phyloP scores from a whole-genome alignment of 2,797 vertebrate genomes.

The Helostoma temminkii region DNA sequence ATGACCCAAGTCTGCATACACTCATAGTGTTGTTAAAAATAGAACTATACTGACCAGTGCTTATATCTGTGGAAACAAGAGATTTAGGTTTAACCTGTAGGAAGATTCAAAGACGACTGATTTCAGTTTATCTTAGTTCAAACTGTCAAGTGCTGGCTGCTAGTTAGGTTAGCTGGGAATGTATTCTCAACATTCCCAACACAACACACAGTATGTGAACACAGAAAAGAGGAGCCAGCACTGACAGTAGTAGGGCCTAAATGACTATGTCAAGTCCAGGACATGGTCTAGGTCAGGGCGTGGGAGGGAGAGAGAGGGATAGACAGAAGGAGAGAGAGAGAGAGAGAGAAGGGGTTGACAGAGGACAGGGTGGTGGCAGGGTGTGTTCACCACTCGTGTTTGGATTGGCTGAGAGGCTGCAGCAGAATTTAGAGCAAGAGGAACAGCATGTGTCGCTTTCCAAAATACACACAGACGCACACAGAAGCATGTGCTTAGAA shows the following conservation, averaged over 20 bases:
- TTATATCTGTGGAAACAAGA: too few species aligned
- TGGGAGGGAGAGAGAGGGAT: constrained; percentile 1
- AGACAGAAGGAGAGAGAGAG: background rate
- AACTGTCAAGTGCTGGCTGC: too few species aligned
- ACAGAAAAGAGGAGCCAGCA: background rate
- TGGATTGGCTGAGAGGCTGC: constrained; percentile 71
- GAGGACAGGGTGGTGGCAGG: constrained; percentile 44
- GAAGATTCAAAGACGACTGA: too few species aligned
- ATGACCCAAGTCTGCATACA: too few species aligned
- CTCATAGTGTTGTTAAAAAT: background rate
- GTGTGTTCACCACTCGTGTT: constrained; percentile 53
- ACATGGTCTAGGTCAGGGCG: constrained; percentile 29
- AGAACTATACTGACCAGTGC: too few species aligned
- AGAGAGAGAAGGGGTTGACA: constrained; percentile 7
- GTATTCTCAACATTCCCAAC: too few species aligned
- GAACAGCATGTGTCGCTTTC: constrained; percentile 66
- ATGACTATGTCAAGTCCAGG: constrained; percentile 44
- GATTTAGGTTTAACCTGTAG: too few species aligned
- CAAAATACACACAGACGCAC: constrained; percentile 37
- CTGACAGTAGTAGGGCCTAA: constrained; percentile 19
- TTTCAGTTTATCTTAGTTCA: too few species aligned
- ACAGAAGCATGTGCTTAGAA: background rate
- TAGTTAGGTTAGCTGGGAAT: too few species aligned
- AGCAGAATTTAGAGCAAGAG: constrained; percentile 65
- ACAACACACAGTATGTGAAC: too few species aligned